Evolutionary conservation across 1,140 invertebrate genomes (phyloP).

Genomic region (Centruroides sculpturatus): DNA sequence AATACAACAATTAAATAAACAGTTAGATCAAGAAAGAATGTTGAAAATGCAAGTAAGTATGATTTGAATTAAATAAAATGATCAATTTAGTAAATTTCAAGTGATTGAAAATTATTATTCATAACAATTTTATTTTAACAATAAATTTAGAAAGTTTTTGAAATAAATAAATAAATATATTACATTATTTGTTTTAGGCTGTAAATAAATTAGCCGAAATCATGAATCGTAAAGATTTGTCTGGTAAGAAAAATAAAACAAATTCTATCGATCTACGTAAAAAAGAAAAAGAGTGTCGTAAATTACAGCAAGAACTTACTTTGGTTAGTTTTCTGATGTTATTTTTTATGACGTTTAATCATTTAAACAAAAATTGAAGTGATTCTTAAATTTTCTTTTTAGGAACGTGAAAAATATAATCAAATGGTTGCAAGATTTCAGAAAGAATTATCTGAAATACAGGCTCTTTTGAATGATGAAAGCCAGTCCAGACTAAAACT

Average conservation of each 20-base stretch:
- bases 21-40: slow-evolving; percentile 60
- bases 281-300: slow-evolving; percentile 89
- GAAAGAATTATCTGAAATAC: slow-evolving; percentile 72
- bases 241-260: slow-evolving; percentile 37
- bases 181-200: slow-evolving; percentile 45
- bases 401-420: slow-evolving; percentile 82
- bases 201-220: slow-evolving; percentile 95
- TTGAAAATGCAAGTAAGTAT: slow-evolving; percentile 26
- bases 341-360: neutral
- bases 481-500: slow-evolving; percentile 53
- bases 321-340: slow-evolving; percentile 35
- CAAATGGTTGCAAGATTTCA: slow-evolving; percentile 68
- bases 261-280: slow-evolving; percentile 58
- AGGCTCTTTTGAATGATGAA: slow-evolving; percentile 49
- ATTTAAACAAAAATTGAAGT: neutral
- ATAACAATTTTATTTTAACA: no score
- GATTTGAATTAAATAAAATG: neutral
- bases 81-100: no score
- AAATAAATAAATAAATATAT: no score
- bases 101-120: no score
- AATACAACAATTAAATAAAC: slow-evolving; percentile 64
- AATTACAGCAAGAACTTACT: slow-evolving; percentile 88
- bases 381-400: slow-evolving; percentile 7
- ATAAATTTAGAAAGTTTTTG: no score
- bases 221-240: slow-evolving; percentile 72